Evolutionary conservation across 2,888 invertebrate genomes (phyloP), one percentile per base, ranked within the genome.

Genomic region (Brachypalpus laphriformis): DNA sequence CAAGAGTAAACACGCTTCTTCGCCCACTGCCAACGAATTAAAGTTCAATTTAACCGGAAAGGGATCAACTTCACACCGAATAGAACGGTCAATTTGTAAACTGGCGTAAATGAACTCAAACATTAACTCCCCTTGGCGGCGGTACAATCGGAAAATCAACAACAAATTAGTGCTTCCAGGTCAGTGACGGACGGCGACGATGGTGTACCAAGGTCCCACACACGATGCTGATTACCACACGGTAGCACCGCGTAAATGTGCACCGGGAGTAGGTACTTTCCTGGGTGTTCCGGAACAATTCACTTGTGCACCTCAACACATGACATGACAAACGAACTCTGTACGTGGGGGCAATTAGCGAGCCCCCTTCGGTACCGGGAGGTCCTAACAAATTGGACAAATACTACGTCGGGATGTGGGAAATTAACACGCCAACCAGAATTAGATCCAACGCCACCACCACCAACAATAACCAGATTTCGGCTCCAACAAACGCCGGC

Each of bases 401-500:
- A 83, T 49, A 83, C 37, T 40, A 70, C 34, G 59, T 72, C 78
- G 82, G 68, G 80, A 83, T 78, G 72, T 74, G 70, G 63, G 49
- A 83, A 83, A 83, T 83, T 80, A 83, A 80, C 83, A 83, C 80
- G 63, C 42, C 56, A 77, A 68, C 74, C 74, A 63, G 74, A 80
- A 78, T 82, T 66, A 66, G 68, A 59, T 31, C 57, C 68, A 70
- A 59, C 70, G 65, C 78, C 71, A 37, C 49, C 61, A 54, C 16
- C 51, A 37, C 63, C 71, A 20, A 11, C 71, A 45, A 2, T 9
- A n/a, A 3, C 22, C 3, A 25, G 51, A 25, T n/a, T n/a, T 40
- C 37, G 14, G 47, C 34, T 9, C 61, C 25, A 54, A 18, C 25
- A 54, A 57, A 31, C 28, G 59, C 56, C 34, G 34, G 34, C 34